Evolutionary conservation across 30 jellyfish, hydroid and myxozoan species (phyloP).

Genomic region (Turritopsis dohrnii): DNA sequence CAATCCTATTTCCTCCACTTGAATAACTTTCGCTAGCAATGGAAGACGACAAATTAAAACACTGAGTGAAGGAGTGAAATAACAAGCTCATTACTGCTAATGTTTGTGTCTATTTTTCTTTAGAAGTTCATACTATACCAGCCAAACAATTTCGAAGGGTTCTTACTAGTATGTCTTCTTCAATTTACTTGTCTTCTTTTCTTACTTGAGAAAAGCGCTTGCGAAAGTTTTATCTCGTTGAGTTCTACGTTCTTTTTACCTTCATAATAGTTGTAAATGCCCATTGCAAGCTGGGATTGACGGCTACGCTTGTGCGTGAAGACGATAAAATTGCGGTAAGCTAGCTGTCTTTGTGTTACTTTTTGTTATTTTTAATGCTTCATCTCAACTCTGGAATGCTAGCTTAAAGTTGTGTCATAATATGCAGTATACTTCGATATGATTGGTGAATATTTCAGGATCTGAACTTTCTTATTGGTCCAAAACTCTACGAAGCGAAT

Average conservation of each 20-base stretch:
- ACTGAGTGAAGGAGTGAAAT: too few species aligned
- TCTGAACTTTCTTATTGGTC: constrained; percentile 94
- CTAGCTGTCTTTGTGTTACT: background rate
- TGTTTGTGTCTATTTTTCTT: background rate
- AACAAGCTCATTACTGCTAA: too few species aligned
- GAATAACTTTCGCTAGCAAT: too few species aligned
- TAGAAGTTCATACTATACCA: constrained; percentile 99
- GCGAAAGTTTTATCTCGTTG: too few species aligned
- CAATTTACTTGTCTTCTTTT: background rate
- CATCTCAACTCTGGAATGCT: background rate
- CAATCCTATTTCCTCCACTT: too few species aligned
- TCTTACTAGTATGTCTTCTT: constrained; percentile 72
- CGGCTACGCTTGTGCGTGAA: constrained; percentile 98
- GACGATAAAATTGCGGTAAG: constrained; percentile 96
- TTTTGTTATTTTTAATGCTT: background rate
- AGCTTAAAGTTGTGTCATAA: background rate
- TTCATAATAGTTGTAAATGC: constrained; percentile 85
- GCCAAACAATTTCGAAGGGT: constrained; percentile 99
- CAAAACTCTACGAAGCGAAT: constrained; percentile 96
- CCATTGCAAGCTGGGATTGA: constrained; percentile 96
- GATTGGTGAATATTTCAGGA: constrained; percentile 48
- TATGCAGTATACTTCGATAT: background rate
- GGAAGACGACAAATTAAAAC: too few species aligned
- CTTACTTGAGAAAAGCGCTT: background rate
- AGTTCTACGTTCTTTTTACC: background rate